Conservation (phyloP, 35 echinoderm and acorn worm genomes). For the Strongylocentrotus purpuratus region DNA sequence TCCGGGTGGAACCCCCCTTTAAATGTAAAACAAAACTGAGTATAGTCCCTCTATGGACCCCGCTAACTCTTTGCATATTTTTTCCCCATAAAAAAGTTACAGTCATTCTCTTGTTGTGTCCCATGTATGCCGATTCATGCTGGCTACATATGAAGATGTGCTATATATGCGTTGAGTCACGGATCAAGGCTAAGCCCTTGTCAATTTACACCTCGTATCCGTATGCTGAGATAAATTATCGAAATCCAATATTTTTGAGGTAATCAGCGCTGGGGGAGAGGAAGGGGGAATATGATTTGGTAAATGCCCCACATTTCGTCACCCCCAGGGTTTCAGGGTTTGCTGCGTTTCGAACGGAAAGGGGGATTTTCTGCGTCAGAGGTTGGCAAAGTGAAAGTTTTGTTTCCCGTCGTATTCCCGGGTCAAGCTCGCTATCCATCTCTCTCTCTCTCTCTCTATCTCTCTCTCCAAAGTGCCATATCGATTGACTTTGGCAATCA, state of each 20-base stretch:
- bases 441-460: too few relatives aligned
- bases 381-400: neutral
- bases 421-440: too few relatives aligned
- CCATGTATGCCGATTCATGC: neutral
- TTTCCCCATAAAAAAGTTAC: neutral
- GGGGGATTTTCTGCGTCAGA: neutral
- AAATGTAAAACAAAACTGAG: too few relatives aligned
- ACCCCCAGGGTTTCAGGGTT: neutral
- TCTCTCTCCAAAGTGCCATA: too few relatives aligned
- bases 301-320: neutral
- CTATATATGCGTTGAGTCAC: neutral
- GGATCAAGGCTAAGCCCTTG: neutral
- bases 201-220: neutral
- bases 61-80: too few relatives aligned
- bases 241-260: conserved; percentile 6
- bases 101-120: neutral
- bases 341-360: neutral
- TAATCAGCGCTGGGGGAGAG: conserved; percentile 7
- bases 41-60: too few relatives aligned
- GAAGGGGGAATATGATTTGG: neutral
- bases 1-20: too few relatives aligned
- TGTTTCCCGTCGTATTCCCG: neutral
- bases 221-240: neutral
- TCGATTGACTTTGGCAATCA: too few relatives aligned
- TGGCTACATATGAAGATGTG: neutral